These are phyloP conservation scores for Lagopus muta DNA, from an alignment of 2,113 vertebrate species.

Conservation along the genomic window DNA sequence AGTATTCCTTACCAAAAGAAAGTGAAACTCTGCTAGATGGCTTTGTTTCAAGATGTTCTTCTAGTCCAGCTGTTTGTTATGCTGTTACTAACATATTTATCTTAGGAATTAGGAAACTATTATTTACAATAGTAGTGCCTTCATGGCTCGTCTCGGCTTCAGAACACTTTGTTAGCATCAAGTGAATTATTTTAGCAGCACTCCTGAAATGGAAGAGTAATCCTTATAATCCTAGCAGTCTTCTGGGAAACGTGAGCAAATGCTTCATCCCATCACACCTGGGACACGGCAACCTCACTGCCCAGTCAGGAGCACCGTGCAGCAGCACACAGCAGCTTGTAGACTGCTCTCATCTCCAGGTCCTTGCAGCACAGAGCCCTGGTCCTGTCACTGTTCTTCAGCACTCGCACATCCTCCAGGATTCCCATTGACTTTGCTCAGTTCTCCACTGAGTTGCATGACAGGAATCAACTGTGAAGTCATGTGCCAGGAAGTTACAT, in stretches of 20 bases:
- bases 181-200: not conserved
- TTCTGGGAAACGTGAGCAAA: not conserved
- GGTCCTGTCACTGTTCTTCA: accelerated
- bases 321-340: not conserved
- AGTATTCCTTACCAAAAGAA: not conserved
- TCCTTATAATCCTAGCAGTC: not conserved
- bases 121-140: not conserved
- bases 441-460: not conserved
- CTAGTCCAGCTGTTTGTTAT: not conserved
- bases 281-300: not conserved
- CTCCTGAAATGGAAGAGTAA: not conserved
- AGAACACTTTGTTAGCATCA: not conserved
- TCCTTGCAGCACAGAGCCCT: not conserved
- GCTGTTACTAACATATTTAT: not conserved
- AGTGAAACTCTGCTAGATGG: not conserved
- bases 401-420: not conserved
- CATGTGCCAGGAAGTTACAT: not conserved
- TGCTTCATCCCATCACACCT: not conserved
- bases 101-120: not conserved
- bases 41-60: not conserved
- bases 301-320: accelerated
- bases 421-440: not conserved
- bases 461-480: not conserved
- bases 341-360: accelerated
- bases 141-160: not conserved